Base-by-base conservation (phyloP, 2,113 vertebrate genomes). In the Dendropsophus ebraccatus region DNA sequence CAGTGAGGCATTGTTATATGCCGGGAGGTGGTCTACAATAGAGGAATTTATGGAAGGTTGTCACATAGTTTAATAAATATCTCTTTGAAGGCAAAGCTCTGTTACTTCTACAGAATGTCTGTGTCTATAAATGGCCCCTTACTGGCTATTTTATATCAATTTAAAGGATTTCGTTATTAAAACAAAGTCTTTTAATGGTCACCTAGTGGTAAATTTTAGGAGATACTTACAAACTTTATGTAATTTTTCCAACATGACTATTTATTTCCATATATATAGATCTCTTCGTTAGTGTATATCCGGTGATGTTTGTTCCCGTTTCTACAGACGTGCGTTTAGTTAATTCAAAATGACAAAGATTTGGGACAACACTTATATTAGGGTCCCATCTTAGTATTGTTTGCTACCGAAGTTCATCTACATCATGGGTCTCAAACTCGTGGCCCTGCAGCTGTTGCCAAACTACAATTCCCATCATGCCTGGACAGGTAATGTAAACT, bases 1-100 rank as follows among this genome's bases (percentile, higher is more conserved):
- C 30, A 72, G 8, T 0, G 0, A 45, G 3, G n/a, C 13, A 30
- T 76, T 50, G 73, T 76, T 76, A 17, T 45, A 28, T n/a, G 49
- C 25, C 9, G 49, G 47, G 6, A 35, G 35, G 50, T 50, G 28
- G 75, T 56, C 45, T 78, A 19, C 50, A 30, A 21, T n/a, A 56
- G 28, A 78, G 0, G 8, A 37, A 32, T 32, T 54, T 54, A 77
- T 52, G 74, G 17, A 56, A 58, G 25, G 14, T 37, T 79, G 75
- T 37, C 50, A 79, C 30, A 77, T 54, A 79, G 76, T 58, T 79
- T 56, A 21, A 7, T 41, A 37, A 35, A 79, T 37, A 79, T 58
- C 23, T 21, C 35, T 35, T 37, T 35, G 52, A 37, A 78, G 50
- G 2, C 58, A 78, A 37, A 37, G 25, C 35, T 78, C 19, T 37